These are phyloP conservation scores for Craseonycteris thonglongyai DNA, from an alignment of 2,113 vertebrate species.

Conservation along the genomic window DNA sequence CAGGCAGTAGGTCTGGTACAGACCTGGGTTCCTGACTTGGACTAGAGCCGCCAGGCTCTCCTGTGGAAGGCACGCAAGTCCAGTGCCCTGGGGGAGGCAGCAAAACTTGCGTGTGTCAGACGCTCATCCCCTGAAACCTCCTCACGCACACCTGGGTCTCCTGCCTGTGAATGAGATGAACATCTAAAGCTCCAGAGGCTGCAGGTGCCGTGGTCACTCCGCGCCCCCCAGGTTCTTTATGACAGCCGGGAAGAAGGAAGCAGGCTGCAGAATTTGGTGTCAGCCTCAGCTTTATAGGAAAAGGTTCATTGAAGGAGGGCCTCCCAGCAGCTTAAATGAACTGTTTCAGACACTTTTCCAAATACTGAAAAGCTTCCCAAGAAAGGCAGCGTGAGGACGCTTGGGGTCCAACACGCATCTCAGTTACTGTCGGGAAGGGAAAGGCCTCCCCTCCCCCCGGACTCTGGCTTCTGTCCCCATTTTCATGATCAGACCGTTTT, in stretches of 20 bases:
- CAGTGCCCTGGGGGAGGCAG: rapidly evolving
- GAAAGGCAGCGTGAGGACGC: not conserved
- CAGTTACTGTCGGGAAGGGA: not conserved
- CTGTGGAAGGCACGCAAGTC: not conserved
- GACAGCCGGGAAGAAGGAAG: not conserved
- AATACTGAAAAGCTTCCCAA: not conserved
- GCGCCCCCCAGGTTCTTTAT: rapidly evolving
- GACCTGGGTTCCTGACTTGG: no score
- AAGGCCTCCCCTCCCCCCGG: no score
- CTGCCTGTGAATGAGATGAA: rapidly evolving
- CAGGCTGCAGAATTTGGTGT: not conserved
- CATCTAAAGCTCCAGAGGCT: not conserved
- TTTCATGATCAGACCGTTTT: not conserved
- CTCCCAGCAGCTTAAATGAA: not conserved
- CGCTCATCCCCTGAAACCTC: not conserved
- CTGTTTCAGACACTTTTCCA: not conserved
- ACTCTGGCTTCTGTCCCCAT: not conserved
- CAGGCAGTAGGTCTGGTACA: no score
- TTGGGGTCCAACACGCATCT: rapidly evolving
- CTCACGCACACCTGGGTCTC: no score
- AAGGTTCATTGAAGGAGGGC: not conserved
- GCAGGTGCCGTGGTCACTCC: rapidly evolving
- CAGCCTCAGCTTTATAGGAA: not conserved
- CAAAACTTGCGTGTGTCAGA: no score
- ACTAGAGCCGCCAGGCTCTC: not conserved